Conservation (phyloP, 2,113 vertebrate genomes). For the Apaloderma vittatum region DNA sequence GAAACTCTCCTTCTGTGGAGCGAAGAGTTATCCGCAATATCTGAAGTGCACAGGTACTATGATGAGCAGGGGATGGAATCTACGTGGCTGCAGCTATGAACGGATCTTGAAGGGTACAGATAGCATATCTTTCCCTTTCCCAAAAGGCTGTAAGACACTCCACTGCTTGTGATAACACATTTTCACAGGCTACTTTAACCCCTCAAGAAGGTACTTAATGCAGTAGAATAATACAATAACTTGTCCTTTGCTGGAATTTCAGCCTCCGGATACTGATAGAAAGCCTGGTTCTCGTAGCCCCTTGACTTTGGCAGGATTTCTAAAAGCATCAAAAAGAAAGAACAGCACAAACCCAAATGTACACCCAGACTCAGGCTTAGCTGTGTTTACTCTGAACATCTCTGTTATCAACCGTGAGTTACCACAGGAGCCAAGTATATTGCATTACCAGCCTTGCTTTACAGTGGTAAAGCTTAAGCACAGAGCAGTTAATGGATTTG, state of each 20-base stretch:
- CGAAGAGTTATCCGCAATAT: background rate
- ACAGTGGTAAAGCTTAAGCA: slow-evolving; percentile 49
- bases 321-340: slow-evolving; percentile 10
- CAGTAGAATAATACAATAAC: slow-evolving; percentile 39
- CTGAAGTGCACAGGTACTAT: background rate
- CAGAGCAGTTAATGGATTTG: slow-evolving; percentile 68
- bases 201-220: slow-evolving; percentile 35
- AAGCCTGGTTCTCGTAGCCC: background rate
- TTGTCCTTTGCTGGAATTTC: slow-evolving; percentile 39
- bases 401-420: slow-evolving; percentile 64
- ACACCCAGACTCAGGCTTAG: slow-evolving; percentile 58
- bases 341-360: slow-evolving; percentile 1
- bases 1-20: background rate
- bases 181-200: slow-evolving; percentile 63
- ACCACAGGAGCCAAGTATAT: slow-evolving; percentile 58
- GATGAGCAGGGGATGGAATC: background rate
- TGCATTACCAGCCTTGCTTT: slow-evolving; percentile 49
- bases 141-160: slow-evolving; percentile 23
- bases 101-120: slow-evolving; percentile 7
- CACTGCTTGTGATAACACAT: background rate
- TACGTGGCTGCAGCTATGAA: background rate
- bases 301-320: slow-evolving; percentile 18
- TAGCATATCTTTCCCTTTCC: slow-evolving; percentile 1
- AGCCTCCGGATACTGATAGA: slow-evolving; percentile 2
- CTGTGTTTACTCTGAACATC: slow-evolving; percentile 56